Evolutionary conservation across 2,888 invertebrate genomes (phyloP).

Genomic region (Pecten maximus): DNA sequence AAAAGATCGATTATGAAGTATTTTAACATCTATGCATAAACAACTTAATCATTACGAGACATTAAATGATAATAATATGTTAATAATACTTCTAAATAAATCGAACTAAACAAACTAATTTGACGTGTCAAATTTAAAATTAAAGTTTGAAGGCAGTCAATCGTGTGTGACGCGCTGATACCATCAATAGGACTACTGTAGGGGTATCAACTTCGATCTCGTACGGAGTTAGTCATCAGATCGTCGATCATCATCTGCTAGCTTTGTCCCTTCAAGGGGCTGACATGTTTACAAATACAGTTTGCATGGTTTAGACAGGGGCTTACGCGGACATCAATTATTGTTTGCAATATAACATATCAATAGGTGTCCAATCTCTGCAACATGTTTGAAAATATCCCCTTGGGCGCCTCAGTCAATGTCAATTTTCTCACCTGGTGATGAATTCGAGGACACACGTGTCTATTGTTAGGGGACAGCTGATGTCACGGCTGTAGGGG

Average conservation of each 20-base stretch:
- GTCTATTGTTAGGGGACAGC: conserved; percentile 24
- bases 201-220: background rate
- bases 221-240: background rate
- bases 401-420: conserved; percentile 25
- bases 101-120: conserved; percentile 17
- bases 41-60: background rate
- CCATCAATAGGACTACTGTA: background rate
- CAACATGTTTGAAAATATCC: background rate
- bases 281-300: conserved; percentile 22
- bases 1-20: background rate
- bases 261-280: conserved; percentile 33
- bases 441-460: conserved; percentile 33
- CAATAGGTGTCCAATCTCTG: conserved; percentile 12
- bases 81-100: background rate
- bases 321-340: conserved; percentile 9
- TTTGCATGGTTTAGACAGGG: background rate
- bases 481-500: conserved; percentile 35
- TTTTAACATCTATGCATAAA: background rate
- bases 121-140: conserved; percentile 14
- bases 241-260: background rate
- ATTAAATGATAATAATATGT: background rate
- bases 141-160: background rate
- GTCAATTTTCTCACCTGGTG: conserved; percentile 32
- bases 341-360: background rate
- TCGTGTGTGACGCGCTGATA: conserved; percentile 11